A percentile compares a stretch with the other conserved stretches of the same genome.
Evolutionary conservation across 37 sponge, comb jelly and placozoan species (phyloP).

Genomic region (Cladorhizidae sp.): DNA sequence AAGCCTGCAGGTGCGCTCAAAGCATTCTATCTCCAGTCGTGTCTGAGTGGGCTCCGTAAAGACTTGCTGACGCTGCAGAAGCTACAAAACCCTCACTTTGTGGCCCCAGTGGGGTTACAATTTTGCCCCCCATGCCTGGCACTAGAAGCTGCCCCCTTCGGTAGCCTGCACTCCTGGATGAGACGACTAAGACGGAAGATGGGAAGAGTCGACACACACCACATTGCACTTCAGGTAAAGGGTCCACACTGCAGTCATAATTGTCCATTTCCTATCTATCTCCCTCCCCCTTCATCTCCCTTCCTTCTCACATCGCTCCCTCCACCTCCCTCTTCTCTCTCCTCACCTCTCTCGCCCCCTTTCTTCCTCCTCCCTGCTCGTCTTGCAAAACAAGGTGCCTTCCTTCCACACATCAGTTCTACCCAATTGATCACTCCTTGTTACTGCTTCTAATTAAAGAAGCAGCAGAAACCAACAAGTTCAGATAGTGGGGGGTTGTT

Average conservation of each 20-base stretch:
- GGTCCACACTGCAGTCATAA: neutral
- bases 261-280: too few species aligned
- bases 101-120: conserved; percentile 34
- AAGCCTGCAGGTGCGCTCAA: conserved; percentile 44
- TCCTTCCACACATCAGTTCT: too few species aligned
- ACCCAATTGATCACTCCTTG: too few species aligned
- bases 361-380: too few species aligned
- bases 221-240: conserved; percentile 61
- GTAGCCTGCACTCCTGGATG: conserved; percentile 37
- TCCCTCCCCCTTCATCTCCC: too few species aligned
- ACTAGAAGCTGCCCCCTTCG: conserved; percentile 65
- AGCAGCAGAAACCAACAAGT: too few species aligned
- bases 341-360: too few species aligned
- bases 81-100: conserved; percentile 38
- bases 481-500: too few species aligned
- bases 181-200: conserved; percentile 7
- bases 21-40: conserved; percentile 35
- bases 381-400: too few species aligned
- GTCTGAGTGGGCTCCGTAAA: conserved; percentile 2
- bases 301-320: neutral
- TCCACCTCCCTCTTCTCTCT: neutral
- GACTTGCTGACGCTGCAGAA: conserved; percentile 28
- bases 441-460: too few species aligned
- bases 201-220: conserved; percentile 28
- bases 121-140: conserved; percentile 57